Conservation (phyloP, 1,140 invertebrate species). For the Papilio polyxenes region DNA sequence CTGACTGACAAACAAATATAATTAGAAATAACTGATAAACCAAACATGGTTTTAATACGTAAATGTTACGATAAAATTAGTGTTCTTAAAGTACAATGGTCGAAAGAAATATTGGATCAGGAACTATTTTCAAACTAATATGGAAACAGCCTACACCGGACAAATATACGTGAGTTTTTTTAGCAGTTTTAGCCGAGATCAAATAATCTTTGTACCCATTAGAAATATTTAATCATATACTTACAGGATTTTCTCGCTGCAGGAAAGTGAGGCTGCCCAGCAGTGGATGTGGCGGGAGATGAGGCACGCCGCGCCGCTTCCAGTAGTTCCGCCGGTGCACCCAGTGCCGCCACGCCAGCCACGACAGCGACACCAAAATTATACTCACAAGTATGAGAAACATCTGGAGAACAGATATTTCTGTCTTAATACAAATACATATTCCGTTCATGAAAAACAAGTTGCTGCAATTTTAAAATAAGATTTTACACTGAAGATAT, state of each 20-base stretch:
- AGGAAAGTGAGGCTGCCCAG: constrained; percentile 64
- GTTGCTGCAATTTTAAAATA: too few relatives aligned
- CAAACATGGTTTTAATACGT: too few relatives aligned
- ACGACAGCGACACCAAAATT: not conserved
- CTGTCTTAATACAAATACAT: not conserved
- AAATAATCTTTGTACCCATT: too few relatives aligned
- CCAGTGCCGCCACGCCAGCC: not conserved
- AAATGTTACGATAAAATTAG: too few relatives aligned
- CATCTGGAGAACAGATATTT: not conserved
- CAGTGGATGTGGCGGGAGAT: constrained; percentile 53
- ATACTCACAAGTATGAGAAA: not conserved
- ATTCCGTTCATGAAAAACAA: not conserved
- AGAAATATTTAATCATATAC: constrained; percentile 18
- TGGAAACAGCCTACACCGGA: too few relatives aligned
- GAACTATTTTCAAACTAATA: too few relatives aligned
- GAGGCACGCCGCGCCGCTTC: constrained; percentile 43
- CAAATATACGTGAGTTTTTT: too few relatives aligned
- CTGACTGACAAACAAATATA: constrained; percentile 21
- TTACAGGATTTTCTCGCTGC: constrained; percentile 56
- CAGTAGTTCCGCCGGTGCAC: not conserved
- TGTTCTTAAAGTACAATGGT: too few relatives aligned
- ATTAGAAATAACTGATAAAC: not conserved
- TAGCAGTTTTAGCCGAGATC: too few relatives aligned
- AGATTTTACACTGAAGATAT: too few relatives aligned
- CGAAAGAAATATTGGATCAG: too few relatives aligned